Percentiles rank a stretch among this genome's conserved stretches.
These are phyloP conservation scores for Drosophila koepferae DNA, from an alignment of 2,888 invertebrate species.

Conservation along the genomic window DNA sequence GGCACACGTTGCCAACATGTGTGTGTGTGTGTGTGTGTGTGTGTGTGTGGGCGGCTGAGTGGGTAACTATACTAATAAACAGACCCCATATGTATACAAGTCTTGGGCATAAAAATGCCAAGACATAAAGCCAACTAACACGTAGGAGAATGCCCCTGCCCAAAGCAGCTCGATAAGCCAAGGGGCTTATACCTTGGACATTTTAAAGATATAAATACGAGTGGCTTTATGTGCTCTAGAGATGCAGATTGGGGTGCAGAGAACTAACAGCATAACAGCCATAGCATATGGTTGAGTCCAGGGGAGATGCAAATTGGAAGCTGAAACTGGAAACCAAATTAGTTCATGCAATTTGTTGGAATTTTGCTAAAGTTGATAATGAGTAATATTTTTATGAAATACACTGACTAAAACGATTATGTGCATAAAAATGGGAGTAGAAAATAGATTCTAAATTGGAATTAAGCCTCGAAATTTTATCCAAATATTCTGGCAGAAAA, in stretches of 20 bases:
- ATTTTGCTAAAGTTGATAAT: not conserved
- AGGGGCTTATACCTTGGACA: conserved; percentile 38
- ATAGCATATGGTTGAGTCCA: conserved; percentile 21
- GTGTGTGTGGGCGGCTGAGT: conserved; percentile 37
- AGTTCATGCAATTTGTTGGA: not conserved
- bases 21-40: not conserved
- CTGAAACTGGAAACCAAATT: not conserved
- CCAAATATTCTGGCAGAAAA: no score
- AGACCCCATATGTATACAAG: conserved; percentile 47
- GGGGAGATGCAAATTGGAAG: conserved; percentile 1
- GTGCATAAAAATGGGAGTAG: not conserved
- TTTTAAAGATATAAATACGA: conserved; percentile 58
- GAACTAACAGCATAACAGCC: conserved; percentile 18
- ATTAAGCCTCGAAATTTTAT: no score
- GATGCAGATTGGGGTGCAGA: not conserved
- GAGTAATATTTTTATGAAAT: not conserved
- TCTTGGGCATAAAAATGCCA: conserved; percentile 71
- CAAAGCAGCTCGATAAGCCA: conserved; percentile 34
- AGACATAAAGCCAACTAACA: conserved; percentile 65
- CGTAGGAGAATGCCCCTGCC: conserved; percentile 22
- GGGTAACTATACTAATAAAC: conserved; percentile 65
- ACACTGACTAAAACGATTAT: not conserved
- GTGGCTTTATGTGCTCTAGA: conserved; percentile 33
- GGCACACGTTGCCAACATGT: conserved; percentile 20
- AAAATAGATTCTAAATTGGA: no score